Percentiles rank a stretch among this genome's conserved stretches.
Evolutionary conservation across 2,113 vertebrate genomes (phyloP).

Genomic region (Atherinomorus stipes): DNA sequence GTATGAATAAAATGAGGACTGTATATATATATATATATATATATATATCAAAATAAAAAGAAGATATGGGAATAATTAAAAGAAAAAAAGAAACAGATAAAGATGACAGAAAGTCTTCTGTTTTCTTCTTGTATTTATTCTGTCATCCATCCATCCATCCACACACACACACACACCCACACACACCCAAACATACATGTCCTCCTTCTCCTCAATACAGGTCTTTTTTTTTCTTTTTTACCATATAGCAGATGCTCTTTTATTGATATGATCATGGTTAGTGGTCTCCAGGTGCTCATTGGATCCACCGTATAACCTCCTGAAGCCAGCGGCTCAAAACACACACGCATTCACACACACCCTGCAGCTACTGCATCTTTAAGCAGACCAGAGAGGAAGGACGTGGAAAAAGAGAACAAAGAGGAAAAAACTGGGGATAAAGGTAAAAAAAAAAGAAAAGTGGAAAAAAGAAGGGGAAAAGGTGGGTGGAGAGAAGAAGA

Average conservation of each 20-base stretch:
- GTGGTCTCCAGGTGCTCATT: slow-evolving; percentile 75
- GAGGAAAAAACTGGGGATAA: slow-evolving; percentile 11
- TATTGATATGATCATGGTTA: slow-evolving; percentile 78
- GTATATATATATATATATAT: too few species aligned
- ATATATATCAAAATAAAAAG: too few species aligned
- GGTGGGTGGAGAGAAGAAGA: slow-evolving; percentile 12
- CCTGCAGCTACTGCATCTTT: slow-evolving; percentile 34
- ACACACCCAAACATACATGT: slow-evolving; percentile 3
- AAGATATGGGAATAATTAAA: too few species aligned
- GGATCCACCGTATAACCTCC: slow-evolving; percentile 42
- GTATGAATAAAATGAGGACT: too few species aligned
- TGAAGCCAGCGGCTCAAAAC: slow-evolving; percentile 29
- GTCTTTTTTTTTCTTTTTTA: background rate
- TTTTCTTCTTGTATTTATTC: background rate
- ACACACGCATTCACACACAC: slow-evolving; percentile 29
- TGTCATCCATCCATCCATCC: background rate
- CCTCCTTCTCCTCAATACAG: background rate
- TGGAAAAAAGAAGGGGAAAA: background rate
- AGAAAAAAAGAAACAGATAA: too few species aligned
- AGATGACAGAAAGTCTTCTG: background rate
- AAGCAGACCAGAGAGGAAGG: slow-evolving; percentile 6
- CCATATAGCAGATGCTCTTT: slow-evolving; percentile 70
- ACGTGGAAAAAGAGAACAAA: background rate
- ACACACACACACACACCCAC: background rate
- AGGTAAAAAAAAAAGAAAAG: background rate